Percentiles rank a stretch among this genome's conserved stretches.
Evolutionary conservation across 2,113 vertebrate genomes (phyloP).

Genomic region (Aviceda subcristata): DNA sequence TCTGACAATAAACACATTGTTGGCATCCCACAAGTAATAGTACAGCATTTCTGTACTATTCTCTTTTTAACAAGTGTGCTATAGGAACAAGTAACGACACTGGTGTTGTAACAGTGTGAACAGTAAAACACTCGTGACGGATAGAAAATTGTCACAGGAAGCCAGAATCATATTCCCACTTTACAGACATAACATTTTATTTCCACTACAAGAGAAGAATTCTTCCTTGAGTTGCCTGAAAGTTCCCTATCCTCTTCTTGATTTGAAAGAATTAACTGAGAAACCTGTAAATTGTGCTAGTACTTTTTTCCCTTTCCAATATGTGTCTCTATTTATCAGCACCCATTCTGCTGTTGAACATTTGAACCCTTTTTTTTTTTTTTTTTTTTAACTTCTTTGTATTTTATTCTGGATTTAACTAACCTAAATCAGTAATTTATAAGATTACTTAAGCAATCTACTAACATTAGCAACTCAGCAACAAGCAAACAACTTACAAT

Average conservation of each 20-base stretch:
- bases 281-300: background rate
- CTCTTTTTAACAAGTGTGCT: background rate
- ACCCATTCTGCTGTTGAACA: background rate
- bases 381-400: background rate
- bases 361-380: background rate
- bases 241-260: background rate
- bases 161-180: background rate
- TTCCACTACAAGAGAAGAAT: background rate
- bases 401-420: background rate
- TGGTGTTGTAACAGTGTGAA: background rate
- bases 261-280: background rate
- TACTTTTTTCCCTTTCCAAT: background rate
- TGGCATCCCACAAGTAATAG: background rate
- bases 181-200: background rate
- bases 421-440: background rate
- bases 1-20: background rate
- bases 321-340: background rate
- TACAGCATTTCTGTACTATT: background rate
- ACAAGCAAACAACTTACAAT: background rate
- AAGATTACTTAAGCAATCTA: background rate
- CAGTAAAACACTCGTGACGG: background rate
- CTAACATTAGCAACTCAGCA: background rate
- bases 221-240: background rate
- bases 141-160: background rate
- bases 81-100: background rate